Conservation (phyloP, 1,140 invertebrate genomes). For the Babylonia areolata region DNA sequence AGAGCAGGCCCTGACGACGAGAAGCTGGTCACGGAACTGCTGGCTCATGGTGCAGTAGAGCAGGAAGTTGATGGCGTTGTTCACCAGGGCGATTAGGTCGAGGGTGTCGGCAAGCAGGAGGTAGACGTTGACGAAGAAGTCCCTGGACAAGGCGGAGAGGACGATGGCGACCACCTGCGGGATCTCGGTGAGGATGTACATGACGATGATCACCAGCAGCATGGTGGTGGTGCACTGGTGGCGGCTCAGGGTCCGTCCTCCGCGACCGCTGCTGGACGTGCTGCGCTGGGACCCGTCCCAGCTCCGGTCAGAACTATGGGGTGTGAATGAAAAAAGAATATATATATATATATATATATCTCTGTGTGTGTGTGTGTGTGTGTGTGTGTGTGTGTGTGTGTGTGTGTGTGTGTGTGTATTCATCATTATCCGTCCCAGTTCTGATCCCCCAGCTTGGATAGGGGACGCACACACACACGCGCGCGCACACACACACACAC, state of each 20-base stretch:
- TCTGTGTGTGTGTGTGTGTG: too few relatives aligned
- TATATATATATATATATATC: too few relatives aligned
- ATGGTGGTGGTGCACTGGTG: constrained; percentile 81
- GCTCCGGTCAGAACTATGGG: neutral
- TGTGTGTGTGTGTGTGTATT: too few relatives aligned
- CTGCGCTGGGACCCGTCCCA: neutral
- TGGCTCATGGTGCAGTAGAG: constrained; percentile 94
- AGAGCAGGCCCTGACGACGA: constrained; percentile 9
- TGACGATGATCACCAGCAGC: constrained; percentile 73
- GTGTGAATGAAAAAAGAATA: too few relatives aligned
- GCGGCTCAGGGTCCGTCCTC: constrained; percentile 14
- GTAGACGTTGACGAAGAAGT: constrained; percentile 72
- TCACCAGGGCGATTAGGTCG: constrained; percentile 92
- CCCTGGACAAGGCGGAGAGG: constrained; percentile 53
- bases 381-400: too few relatives aligned
- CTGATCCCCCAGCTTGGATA: too few relatives aligned
- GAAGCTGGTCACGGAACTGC: constrained; percentile 89
- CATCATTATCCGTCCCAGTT: too few relatives aligned
- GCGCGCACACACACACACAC: too few relatives aligned
- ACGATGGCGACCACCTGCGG: constrained; percentile 79
- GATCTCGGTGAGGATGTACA: constrained; percentile 90
- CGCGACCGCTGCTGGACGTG: neutral
- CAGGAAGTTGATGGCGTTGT: constrained; percentile 93
- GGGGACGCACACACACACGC: too few relatives aligned
- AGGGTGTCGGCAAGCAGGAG: constrained; percentile 87